Evolutionary conservation across 2,888 invertebrate species (phyloP).

Genomic region (Caenorhabditis zanzibari): DNA sequence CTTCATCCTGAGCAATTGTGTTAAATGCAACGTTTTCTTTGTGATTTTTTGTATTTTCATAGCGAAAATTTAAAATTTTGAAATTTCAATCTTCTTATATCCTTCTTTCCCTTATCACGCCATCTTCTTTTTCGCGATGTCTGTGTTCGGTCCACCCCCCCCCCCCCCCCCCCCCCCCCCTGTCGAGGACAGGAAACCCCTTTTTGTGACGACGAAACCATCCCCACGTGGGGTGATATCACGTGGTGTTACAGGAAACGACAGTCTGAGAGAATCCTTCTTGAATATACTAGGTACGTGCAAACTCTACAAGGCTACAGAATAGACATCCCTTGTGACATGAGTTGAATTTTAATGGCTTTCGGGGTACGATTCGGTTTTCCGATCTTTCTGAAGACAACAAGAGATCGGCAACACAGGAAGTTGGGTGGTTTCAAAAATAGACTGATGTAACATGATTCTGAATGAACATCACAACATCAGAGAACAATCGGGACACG

Average conservation of each 20-base stretch:
- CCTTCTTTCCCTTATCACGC: constrained; percentile 44
- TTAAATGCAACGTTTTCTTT: no score
- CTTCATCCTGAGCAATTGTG: no score
- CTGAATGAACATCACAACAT: constrained; percentile 56
- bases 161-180: no score
- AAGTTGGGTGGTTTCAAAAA: constrained; percentile 9
- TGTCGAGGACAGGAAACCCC: constrained; percentile 52
- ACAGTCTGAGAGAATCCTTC: not conserved
- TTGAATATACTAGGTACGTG: constrained; percentile 43
- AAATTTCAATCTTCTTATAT: no score
- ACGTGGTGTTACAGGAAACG: constrained; percentile 29
- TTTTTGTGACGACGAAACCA: constrained; percentile 53
- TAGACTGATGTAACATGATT: constrained; percentile 62
- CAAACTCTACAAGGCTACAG: constrained; percentile 51
- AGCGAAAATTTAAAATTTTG: no score
- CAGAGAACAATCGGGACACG: constrained; percentile 48
- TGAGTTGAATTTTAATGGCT: constrained; percentile 19
- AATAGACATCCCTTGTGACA: constrained; percentile 27
- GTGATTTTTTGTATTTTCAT: no score
- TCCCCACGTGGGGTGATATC: constrained; percentile 53
- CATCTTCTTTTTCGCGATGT: constrained; percentile 34
- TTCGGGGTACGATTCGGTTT: constrained; percentile 29
- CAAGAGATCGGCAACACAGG: constrained; percentile 22
- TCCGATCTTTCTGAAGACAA: constrained; percentile 46
- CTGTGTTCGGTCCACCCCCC: constrained; percentile 40